Evolutionary conservation across 2,797 vertebrate genomes (phyloP), one percentile per base, ranked within the genome.

Genomic region (Schizothorax lantsangensis): DNA sequence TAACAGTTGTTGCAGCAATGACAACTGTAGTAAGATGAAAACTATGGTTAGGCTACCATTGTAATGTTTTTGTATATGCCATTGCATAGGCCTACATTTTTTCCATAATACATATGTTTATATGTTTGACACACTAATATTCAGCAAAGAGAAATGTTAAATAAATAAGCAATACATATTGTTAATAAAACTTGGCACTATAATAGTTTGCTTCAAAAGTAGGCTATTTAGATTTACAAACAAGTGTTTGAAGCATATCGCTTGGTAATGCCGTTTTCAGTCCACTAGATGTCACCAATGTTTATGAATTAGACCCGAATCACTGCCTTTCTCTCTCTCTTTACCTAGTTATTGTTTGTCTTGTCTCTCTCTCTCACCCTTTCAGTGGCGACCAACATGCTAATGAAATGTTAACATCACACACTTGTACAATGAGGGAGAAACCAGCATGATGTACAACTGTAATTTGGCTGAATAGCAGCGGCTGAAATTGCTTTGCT

Each of bases 231-330:
- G 45, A 30, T 54, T 49, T 19, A 30, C 26, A 77, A 77, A 38
- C 10, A 54, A 77, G 19, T 54, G 14, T 79, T 38, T 78, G 52
- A 38, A 57, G 52, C 33, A 38, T 36, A 9, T 78, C 0, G 11
- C 11, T 57, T 57, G 15, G 30, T 47, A 54, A 30, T 84, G 26
- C 10, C 26, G 17, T 69, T 79, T 11, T 57, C 8, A 85, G 66
- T 89, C 92, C 94, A 89, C 89, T 94, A 95, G 95, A 92, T 95
- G 95, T 93, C 79, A 94, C 93, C 95, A 93, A 92, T 93, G 94
- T 89, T 93, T 91, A 90, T 91, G 19, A 43, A 86, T 92, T 68
- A 33, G 62, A 26, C 21, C 33, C 43, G 30, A 23, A 75, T 47
- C 26, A 66, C 47, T 19, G 7, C 15, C 73, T 30, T 43, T 71